Base-by-base conservation (phyloP, 2,888 invertebrate species). In the Copidosoma aretas region DNA sequence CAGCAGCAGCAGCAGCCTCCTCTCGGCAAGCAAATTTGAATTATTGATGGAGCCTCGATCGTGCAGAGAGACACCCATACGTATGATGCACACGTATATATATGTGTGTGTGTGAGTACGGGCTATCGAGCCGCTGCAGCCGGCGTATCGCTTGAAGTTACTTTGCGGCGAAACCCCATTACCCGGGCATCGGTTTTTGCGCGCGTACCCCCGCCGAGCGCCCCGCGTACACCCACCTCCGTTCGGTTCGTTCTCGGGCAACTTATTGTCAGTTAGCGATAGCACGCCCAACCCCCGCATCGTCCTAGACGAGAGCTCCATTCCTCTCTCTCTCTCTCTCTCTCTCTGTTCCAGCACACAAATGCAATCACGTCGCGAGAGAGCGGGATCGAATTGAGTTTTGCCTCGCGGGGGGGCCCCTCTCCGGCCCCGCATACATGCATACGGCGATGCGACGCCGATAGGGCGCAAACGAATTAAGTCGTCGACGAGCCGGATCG, bases 391-490 rank as follows among this genome's bases (percentile, higher is more conserved):
- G 73, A 77, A 77, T 77, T 73, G 73, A 75, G 74, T 76, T 75
- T 73, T 67, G 70, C 73, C 61, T 67, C 51, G 71, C 65, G 60
- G 64, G 69, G 71, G 74, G 78, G 73, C 73, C 60, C 19, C 39
- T 22, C 58, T 60, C 53, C 68, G 68, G 43, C 41, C 8, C 41
- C 41, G n/a, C n/a, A n/a, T n/a, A n/a, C 41, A 14, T 41, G 14
- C 43, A 3, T 12, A 1, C 17, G 43, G 8, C 68, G 75, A 76
- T 74, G 70, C 72, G 74, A 68, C 72, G 64, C 60, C 74, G 75
- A 75, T 77, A 76, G 74, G 52, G 73, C 73, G 68, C 70, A 73
- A 73, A 75, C 69, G 73, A 75, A 77, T 77, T 73, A 72, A 75
- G 73, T 76, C 72, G 72, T 64, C 66, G 70, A 69, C 70, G 64